phyloP scores from a whole-genome alignment of 1,140 invertebrate genomes.

The Hyphantria cunea region DNA sequence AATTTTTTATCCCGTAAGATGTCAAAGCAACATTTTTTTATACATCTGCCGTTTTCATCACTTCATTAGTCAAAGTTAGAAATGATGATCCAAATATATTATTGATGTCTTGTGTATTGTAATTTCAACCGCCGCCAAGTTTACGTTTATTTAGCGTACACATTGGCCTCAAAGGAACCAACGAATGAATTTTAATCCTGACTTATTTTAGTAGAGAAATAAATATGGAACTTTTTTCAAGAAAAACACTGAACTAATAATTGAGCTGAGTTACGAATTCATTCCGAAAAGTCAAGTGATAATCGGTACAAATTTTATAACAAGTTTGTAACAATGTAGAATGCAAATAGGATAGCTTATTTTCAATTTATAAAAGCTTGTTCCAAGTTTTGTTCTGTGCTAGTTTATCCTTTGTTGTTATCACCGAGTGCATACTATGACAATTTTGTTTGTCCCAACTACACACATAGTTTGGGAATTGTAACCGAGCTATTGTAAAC shows the following conservation, averaged over 20 bases:
- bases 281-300: background rate
- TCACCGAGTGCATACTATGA: conserved; percentile 27
- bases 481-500: too few relatives aligned
- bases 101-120: too few relatives aligned
- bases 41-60: too few relatives aligned
- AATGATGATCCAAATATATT: too few relatives aligned
- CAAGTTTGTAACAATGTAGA: conserved; percentile 25
- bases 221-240: too few relatives aligned
- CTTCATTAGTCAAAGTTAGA: too few relatives aligned
- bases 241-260: conserved; percentile 12
- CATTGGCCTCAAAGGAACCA: too few relatives aligned
- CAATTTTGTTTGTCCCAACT: background rate
- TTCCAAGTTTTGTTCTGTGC: conserved; percentile 38
- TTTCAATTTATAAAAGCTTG: conserved; percentile 44
- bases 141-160: too few relatives aligned
- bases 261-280: conserved; percentile 4
- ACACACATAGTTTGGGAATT: too few relatives aligned
- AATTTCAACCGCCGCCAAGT: too few relatives aligned
- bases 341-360: conserved; percentile 48
- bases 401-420: conserved; percentile 2
- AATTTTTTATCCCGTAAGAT: too few relatives aligned
- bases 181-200: background rate
- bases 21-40: too few relatives aligned
- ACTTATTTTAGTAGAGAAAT: background rate
- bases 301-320: conserved; percentile 21